Evolutionary conservation across 2,113 vertebrate genomes (phyloP).

Genomic region (Ciconia boyciana): DNA sequence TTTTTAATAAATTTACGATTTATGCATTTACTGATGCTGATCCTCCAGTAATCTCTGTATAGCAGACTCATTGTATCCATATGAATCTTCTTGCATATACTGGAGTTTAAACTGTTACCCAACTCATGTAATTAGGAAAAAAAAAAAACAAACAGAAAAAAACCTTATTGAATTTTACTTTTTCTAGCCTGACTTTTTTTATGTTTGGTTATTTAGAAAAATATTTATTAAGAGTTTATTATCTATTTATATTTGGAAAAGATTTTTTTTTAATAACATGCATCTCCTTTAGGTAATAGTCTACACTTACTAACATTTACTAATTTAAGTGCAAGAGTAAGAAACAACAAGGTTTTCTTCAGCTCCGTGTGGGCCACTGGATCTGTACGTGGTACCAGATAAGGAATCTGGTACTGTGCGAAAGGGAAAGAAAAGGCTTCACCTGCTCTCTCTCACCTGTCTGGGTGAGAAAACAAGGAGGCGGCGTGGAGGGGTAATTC

Average conservation of each 20-base stretch:
- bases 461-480: background rate
- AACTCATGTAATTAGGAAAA: background rate
- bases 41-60: background rate
- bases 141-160: background rate
- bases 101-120: background rate
- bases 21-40: background rate
- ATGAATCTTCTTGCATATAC: background rate
- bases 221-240: background rate
- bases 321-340: background rate
- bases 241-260: background rate
- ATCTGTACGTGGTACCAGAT: background rate
- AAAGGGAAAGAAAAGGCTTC: background rate
- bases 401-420: fast-evolving
- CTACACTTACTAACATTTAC: background rate
- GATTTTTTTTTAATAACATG: background rate
- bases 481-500: background rate
- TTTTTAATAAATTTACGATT: background rate
- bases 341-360: background rate
- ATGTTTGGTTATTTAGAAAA: background rate
- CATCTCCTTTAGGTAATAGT: background rate
- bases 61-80: background rate
- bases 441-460: background rate
- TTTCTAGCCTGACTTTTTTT: background rate
- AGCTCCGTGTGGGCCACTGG: background rate
- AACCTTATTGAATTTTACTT: background rate